A percentile compares a stretch with the other conserved stretches of the same genome.
Evolutionary conservation across 2,797 vertebrate genomes (phyloP).

Genomic region (Valencia hispanica): DNA sequence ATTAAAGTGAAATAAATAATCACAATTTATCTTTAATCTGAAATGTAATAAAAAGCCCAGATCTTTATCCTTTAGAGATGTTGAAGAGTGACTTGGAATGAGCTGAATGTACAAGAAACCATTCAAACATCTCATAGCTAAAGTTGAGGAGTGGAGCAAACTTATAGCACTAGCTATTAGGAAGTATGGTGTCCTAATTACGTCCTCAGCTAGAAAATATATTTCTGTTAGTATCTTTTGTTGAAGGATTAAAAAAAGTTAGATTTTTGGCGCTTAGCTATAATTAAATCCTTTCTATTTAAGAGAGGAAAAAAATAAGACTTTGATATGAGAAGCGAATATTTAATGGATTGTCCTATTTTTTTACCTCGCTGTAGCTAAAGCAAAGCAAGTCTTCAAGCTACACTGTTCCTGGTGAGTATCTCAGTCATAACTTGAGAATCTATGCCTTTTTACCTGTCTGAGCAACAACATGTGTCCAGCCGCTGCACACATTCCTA

Average conservation of each 20-base stretch:
- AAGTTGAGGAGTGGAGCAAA: neutral
- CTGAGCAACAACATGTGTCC: conserved; percentile 89
- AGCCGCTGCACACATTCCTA: conserved; percentile 86
- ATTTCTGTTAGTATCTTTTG: neutral
- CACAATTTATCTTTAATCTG: neutral
- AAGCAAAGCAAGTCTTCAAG: neutral
- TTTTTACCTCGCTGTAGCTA: neutral
- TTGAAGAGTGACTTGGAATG: neutral
- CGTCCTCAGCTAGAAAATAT: neutral
- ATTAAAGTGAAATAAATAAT: neutral
- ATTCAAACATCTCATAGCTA: neutral
- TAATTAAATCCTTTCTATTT: neutral
- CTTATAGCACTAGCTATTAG: neutral
- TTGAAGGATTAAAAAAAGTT: neutral
- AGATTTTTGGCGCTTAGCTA: neutral
- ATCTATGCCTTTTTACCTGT: conserved; percentile 81
- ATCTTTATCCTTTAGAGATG: neutral
- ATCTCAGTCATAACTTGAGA: neutral
- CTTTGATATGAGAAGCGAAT: neutral
- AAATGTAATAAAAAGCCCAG: neutral
- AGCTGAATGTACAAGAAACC: neutral
- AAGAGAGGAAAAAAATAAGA: neutral
- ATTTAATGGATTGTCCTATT: neutral
- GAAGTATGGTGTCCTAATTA: neutral
- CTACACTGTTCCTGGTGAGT: neutral